These are phyloP conservation scores for Lymantria monacha DNA, from an alignment of 2,888 invertebrate species.

Conservation along the genomic window DNA sequence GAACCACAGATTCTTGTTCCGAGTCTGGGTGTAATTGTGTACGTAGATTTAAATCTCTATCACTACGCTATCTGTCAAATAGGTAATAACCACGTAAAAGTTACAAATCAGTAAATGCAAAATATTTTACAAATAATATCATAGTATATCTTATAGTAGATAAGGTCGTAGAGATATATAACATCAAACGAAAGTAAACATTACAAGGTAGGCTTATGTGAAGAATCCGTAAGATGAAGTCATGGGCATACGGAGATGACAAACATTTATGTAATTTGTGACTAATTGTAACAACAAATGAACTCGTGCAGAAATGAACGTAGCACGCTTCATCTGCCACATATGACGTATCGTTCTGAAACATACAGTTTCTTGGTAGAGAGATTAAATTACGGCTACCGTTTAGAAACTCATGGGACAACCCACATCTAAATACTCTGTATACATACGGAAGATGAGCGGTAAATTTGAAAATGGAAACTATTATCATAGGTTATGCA, in stretches of 20 bases:
- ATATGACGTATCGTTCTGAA: conserved; percentile 5
- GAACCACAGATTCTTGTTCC: too few species aligned
- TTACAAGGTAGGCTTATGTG: conserved; percentile 7
- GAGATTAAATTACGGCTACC: neutral
- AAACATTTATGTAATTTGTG: conserved; percentile 53
- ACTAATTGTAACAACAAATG: conserved; percentile 34
- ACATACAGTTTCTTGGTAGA: neutral
- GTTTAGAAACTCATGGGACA: neutral
- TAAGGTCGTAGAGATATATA: too few species aligned
- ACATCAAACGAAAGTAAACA: neutral
- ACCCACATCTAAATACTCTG: neutral
- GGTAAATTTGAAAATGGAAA: neutral
- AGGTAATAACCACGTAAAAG: too few species aligned
- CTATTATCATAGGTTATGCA: neutral
- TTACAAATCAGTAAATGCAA: too few species aligned
- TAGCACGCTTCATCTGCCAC: conserved; percentile 1
- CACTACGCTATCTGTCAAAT: too few species aligned
- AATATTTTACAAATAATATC: too few species aligned
- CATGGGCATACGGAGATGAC: conserved; percentile 43
- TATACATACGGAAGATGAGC: neutral
- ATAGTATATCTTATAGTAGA: too few species aligned
- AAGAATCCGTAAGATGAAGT: conserved; percentile 38
- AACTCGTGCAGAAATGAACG: conserved; percentile 16
- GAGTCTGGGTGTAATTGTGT: too few species aligned
- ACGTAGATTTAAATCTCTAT: too few species aligned